phyloP scores from a whole-genome alignment of 2,888 invertebrate species.

The Morinoia aosen region DNA sequence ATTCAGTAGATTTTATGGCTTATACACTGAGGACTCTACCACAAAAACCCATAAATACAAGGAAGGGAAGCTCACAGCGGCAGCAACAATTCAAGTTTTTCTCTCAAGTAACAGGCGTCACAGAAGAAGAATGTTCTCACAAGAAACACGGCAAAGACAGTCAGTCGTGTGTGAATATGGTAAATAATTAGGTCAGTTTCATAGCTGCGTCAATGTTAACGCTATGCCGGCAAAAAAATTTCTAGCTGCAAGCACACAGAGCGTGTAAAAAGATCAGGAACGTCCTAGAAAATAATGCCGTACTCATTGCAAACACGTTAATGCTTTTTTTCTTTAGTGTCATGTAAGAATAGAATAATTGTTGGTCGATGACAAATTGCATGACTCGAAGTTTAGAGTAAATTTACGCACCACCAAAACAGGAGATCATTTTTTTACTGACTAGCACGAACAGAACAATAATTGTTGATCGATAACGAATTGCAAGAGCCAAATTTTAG shows the following conservation, averaged over 20 bases:
- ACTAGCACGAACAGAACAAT: too few relatives aligned
- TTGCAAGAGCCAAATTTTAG: too few relatives aligned
- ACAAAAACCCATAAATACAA: background rate
- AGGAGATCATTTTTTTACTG: too few relatives aligned
- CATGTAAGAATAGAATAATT: too few relatives aligned
- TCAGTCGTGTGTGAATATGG: background rate
- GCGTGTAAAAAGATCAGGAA: background rate
- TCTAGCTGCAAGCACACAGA: background rate
- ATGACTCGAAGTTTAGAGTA: too few relatives aligned
- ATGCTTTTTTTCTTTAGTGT: too few relatives aligned
- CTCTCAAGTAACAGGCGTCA: constrained; percentile 1
- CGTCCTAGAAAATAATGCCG: background rate
- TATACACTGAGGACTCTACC: background rate
- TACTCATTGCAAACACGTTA: background rate
- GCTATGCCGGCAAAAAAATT: background rate
- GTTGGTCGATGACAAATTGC: too few relatives aligned
- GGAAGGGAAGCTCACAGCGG: background rate
- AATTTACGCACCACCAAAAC: too few relatives aligned
- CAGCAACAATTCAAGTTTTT: background rate
- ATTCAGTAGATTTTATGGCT: background rate
- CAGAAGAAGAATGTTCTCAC: constrained; percentile 17
- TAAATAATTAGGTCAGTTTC: background rate
- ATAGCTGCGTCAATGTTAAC: background rate
- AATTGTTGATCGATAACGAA: too few relatives aligned
- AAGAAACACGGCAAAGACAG: background rate